A percentile compares a stretch with the other conserved stretches of the same genome.
phyloP scores from a whole-genome alignment of 2,888 invertebrate genomes.

The Taphrorychus bicolor region DNA sequence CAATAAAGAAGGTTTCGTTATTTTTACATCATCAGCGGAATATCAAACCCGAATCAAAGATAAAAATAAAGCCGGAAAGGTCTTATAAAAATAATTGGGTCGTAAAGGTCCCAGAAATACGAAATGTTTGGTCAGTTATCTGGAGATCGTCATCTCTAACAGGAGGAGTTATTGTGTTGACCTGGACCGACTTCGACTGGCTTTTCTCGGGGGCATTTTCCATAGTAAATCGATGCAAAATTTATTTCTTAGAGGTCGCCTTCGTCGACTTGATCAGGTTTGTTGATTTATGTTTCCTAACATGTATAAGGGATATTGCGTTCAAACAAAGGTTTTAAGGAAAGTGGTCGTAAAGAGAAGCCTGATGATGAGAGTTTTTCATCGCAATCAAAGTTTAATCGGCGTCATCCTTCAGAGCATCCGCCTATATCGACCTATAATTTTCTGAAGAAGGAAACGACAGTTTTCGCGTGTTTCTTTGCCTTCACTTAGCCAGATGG shows the following conservation, averaged over 20 bases:
- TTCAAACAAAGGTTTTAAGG: not conserved
- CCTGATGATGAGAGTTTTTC: not conserved
- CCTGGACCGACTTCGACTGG: conserved; percentile 6
- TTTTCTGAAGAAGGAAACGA: not conserved
- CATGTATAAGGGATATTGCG: not conserved
- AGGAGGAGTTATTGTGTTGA: conserved; percentile 18
- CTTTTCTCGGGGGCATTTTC: conserved; percentile 11
- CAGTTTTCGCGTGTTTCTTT: not conserved
- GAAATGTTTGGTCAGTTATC: conserved; percentile 24
- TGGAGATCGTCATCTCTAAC: conserved; percentile 18
- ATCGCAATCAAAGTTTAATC: not conserved
- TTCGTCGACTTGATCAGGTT: not conserved
- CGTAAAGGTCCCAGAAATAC: conserved; percentile 18
- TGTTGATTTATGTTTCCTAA: too few species aligned
- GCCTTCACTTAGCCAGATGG: not conserved
- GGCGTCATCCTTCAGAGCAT: not conserved
- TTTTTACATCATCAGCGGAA: conserved; percentile 4
- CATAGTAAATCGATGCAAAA: conserved; percentile 11
- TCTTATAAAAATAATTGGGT: conserved; percentile 31
- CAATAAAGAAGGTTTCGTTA: not conserved
- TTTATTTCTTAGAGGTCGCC: too few species aligned
- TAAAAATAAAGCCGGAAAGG: conserved; percentile 14
- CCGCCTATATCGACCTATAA: too few species aligned
- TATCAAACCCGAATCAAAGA: conserved; percentile 15
- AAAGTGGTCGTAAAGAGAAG: not conserved